Base-by-base conservation (phyloP, 2,888 invertebrate species). In the Quadroppia sp. region DNA sequence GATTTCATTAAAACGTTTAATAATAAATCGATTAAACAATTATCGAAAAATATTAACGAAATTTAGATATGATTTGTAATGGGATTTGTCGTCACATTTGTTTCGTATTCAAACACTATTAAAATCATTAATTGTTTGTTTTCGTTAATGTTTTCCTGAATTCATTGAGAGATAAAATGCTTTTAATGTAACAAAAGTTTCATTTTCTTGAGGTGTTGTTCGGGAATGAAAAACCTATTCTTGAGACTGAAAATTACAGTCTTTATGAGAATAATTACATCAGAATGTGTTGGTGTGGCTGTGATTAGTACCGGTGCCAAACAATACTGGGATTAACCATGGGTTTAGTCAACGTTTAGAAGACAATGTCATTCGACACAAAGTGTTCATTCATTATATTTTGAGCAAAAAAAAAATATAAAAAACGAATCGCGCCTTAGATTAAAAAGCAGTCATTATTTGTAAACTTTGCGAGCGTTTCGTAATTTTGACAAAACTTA, bases 321-420 rank as follows among this genome's bases (percentile, higher is more conserved):
- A 67, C 67, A 67, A 67, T 67, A 42, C 36, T 67, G 67, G 67
- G 67, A 67, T 67, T 42, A 36, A 67, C 67, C 6, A 67, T 36
- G 23, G 36, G 42, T 67, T 40, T 40, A 40, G 17, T 28, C 30
- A 56, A 20, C 15, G 15, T n/a, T n/a, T 64, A n/a, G 30, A 42
- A 67, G 42, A 67, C 67, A 67, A 67, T 67, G 36, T 36, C 42
- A 36, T 42, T 15, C 11, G 2, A 45, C n/a, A 30, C 61, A 42
- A 67, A 67, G 67, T 36, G 32, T 42, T 40, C 23, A 17, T 36
- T 67, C 53, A 25, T 23, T 53, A 9, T 25, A 13, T 11, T 53
- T 4, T 13, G 7, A 15, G 45, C 2, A n/a, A 61, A 32, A 61
- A 61, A 61, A 17, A 17, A 32, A 9, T 11, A 61, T 61, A 61